Evolutionary conservation across 1,140 invertebrate genomes (phyloP).

Genomic region (Pteromalus puparum): DNA sequence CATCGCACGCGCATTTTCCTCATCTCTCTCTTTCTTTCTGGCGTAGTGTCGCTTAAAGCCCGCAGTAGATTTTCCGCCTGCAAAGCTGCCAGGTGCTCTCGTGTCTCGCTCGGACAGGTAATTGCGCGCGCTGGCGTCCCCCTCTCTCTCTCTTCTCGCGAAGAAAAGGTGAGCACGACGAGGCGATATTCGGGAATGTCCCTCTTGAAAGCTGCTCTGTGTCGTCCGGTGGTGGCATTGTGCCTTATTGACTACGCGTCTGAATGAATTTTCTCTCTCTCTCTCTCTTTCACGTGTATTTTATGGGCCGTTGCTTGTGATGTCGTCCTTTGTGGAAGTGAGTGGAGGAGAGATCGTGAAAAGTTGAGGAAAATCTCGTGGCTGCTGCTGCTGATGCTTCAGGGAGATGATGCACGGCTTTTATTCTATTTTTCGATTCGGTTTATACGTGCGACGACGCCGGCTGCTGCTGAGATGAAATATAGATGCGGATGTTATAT

Average conservation of each 20-base stretch:
- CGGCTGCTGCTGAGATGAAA: not conserved
- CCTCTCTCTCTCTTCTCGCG: not conserved
- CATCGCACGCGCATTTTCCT: not conserved
- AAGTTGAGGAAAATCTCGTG: constrained; percentile 31
- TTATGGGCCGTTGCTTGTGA: constrained; percentile 13
- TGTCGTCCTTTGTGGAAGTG: not conserved
- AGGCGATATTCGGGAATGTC: not conserved
- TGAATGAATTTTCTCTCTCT: constrained; percentile 24
- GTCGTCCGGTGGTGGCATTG: constrained; percentile 11
- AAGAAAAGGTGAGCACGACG: not conserved
- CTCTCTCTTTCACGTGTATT: not conserved
- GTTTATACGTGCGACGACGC: not conserved
- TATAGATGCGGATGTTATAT: constrained; percentile 7
- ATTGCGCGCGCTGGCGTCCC: constrained; percentile 30
- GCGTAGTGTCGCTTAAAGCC: not conserved
- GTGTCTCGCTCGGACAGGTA: constrained; percentile 33
- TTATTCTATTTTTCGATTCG: constrained; percentile 28
- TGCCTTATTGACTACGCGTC: constrained; percentile 48
- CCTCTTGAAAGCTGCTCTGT: not conserved
- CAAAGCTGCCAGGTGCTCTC: constrained; percentile 38
- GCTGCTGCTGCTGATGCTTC: not conserved
- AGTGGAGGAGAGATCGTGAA: not conserved
- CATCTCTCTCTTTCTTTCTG: constrained; percentile 6
- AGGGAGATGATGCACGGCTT: not conserved
- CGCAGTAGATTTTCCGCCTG: not conserved